Evolutionary conservation across 2,797 vertebrate genomes (phyloP).

Genomic region (Mus minutoides): DNA sequence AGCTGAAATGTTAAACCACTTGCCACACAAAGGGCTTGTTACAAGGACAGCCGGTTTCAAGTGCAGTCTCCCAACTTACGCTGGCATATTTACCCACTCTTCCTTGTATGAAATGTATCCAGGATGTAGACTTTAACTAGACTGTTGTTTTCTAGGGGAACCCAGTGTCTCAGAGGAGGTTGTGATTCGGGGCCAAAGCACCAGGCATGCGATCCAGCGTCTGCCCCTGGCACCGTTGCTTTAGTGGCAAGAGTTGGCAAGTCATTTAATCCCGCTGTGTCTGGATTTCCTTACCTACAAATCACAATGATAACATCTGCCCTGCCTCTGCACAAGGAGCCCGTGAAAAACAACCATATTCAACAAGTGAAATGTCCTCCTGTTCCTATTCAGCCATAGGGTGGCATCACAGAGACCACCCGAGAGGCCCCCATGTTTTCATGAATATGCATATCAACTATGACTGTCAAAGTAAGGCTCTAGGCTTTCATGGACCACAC

Average conservation of each 20-base stretch:
- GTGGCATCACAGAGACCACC: not conserved
- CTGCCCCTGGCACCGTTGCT: not conserved
- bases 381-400: not conserved
- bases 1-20: conserved; percentile 9
- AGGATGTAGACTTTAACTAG: not conserved
- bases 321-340: conserved; percentile 41
- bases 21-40: not conserved
- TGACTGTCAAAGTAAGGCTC: not conserved
- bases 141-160: not conserved
- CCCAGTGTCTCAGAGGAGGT: not conserved
- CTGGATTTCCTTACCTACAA: conserved; percentile 80
- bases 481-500: not conserved
- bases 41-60: conserved; percentile 13
- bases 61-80: not conserved
- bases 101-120: not conserved
- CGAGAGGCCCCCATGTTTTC: not conserved
- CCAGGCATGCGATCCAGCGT: not conserved
- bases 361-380: conserved; percentile 20
- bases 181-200: not conserved
- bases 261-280: conserved; percentile 65
- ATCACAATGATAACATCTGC: conserved; percentile 67
- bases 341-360: conserved; percentile 35
- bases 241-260: conserved; percentile 56
- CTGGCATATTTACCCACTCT: not conserved
- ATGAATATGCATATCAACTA: conserved; percentile 4